A percentile compares a stretch with the other conserved stretches of the same genome.
phyloP scores from a whole-genome alignment of 1,140 invertebrate species.

The Micrasema longulum region DNA sequence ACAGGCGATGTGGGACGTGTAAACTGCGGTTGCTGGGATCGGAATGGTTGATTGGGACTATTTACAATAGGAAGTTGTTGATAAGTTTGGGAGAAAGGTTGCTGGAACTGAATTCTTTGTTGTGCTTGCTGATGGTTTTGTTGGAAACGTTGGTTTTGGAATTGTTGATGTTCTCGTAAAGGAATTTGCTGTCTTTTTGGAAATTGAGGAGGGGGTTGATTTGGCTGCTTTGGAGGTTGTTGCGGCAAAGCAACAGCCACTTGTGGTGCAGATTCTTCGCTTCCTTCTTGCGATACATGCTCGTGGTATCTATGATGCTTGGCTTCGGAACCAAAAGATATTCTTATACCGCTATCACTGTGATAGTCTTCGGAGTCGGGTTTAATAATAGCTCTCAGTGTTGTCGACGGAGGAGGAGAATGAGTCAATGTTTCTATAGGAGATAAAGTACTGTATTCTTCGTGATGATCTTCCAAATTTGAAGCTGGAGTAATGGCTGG shows the following conservation, averaged over 20 bases:
- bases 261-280: slow-evolving; percentile 69
- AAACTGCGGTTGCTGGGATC: slow-evolving; percentile 56
- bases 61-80: slow-evolving; percentile 64
- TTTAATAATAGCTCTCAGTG: slow-evolving; percentile 83
- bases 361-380: slow-evolving; percentile 86
- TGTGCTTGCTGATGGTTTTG: slow-evolving; percentile 59
- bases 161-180: slow-evolving; percentile 58
- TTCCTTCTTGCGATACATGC: slow-evolving; percentile 66
- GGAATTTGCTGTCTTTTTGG: slow-evolving; percentile 54
- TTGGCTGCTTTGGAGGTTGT: slow-evolving; percentile 57
- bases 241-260: slow-evolving; percentile 71
- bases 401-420: slow-evolving; percentile 76
- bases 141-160: slow-evolving; percentile 47
- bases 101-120: slow-evolving; percentile 66
- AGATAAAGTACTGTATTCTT: slow-evolving; percentile 62
- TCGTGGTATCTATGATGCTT: slow-evolving; percentile 67
- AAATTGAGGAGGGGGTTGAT: slow-evolving; percentile 40
- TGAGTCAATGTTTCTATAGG: slow-evolving; percentile 63
- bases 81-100: slow-evolving; percentile 59
- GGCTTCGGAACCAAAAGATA: slow-evolving; percentile 78
- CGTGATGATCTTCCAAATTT: slow-evolving; percentile 69
- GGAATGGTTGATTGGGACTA: slow-evolving; percentile 60
- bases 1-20: slow-evolving; percentile 41
- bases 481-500: slow-evolving; percentile 77
- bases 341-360: slow-evolving; percentile 78